Evolutionary conservation across 1,140 invertebrate genomes (phyloP).

Genomic region (Zaprionus inermis): DNA sequence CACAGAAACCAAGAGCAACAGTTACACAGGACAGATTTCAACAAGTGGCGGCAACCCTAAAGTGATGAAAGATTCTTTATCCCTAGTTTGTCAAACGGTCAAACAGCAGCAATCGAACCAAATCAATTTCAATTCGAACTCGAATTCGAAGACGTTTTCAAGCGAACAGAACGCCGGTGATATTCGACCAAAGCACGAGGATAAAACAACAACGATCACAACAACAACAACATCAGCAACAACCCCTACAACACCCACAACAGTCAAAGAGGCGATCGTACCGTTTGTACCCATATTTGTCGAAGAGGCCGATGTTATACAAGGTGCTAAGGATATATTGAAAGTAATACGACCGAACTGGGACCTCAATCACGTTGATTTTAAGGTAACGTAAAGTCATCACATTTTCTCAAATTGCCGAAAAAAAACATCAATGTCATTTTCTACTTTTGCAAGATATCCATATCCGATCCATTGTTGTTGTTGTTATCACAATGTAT

Average conservation of each 20-base stretch:
- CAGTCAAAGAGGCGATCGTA: conserved; percentile 59
- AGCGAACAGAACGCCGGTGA: conserved; percentile 44
- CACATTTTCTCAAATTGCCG: conserved; percentile 10
- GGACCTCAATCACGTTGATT: conserved; percentile 84
- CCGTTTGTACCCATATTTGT: conserved; percentile 84
- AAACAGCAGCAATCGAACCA: conserved; percentile 72
- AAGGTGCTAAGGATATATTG: conserved; percentile 85
- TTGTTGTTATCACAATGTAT: conserved; percentile 24
- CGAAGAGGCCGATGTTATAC: conserved; percentile 85
- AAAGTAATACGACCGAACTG: conserved; percentile 85
- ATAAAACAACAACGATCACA: conserved; percentile 31
- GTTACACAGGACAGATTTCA: conserved; percentile 82
- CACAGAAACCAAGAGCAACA: conserved; percentile 83
- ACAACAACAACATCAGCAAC: conserved; percentile 41
- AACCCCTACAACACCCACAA: conserved; percentile 27
- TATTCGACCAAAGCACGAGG: conserved; percentile 48
- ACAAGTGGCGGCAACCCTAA: conserved; percentile 82
- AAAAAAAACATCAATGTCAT: conserved; percentile 43
- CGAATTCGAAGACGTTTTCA: conserved; percentile 41
- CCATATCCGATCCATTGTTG: conserved; percentile 25
- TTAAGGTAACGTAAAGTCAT: conserved; percentile 84
- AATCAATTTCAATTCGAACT: conserved; percentile 60
- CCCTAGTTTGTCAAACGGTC: conserved; percentile 74
- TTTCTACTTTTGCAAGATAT: conserved; percentile 55
- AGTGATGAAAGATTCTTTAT: conserved; percentile 82